Base-by-base conservation (phyloP, 2,797 vertebrate genomes). In the Molossus molossus region DNA sequence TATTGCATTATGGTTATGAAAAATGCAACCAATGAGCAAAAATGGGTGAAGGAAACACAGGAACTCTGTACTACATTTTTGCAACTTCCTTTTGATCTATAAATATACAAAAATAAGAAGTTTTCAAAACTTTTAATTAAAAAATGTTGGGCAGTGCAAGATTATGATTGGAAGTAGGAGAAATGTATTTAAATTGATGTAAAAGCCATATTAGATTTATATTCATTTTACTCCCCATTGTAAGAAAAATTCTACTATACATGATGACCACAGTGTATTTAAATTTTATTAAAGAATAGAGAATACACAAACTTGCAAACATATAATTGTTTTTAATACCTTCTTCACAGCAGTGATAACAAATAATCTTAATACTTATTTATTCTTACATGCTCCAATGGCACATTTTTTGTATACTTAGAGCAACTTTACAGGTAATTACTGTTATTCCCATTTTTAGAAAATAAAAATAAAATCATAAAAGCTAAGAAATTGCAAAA, bases 391-490 rank as follows among this genome's bases (percentile, higher is more conserved):
- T 53, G 20, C 25, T 55, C 50, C 10, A 90, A 14, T 40, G 70
- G 20, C 14, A 87, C 0, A 37, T 12, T 92, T 18, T 73, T 48
- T 58, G 6, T 27, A 23, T 40, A 75, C 12, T 85, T 72, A 81
- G 2, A 76, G 69, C 48, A 55, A 69, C 11, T 13, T 62, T 82
- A 64, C 20, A 53, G 48, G 7, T 77, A 85, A 76, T 3, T 72
- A 48, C 25, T 60, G 1, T n/a, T 81, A 73, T 80, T 91, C 10
- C 18, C 57, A 88, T 96, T 91, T 25, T 84, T 57, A 97, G 73
- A 83, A 91, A 95, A 83, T 76, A 62, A 94, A 95, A 94, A 92
- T 87, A 67, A 79, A 93, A 91, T 60, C 92, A 83, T 87, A 94
- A 67, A 89, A 87, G 17, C 50, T 60, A 58, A 77, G 14, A 53